Evolutionary conservation across 2,113 vertebrate species (phyloP).

Genomic region (Zeus faber): DNA sequence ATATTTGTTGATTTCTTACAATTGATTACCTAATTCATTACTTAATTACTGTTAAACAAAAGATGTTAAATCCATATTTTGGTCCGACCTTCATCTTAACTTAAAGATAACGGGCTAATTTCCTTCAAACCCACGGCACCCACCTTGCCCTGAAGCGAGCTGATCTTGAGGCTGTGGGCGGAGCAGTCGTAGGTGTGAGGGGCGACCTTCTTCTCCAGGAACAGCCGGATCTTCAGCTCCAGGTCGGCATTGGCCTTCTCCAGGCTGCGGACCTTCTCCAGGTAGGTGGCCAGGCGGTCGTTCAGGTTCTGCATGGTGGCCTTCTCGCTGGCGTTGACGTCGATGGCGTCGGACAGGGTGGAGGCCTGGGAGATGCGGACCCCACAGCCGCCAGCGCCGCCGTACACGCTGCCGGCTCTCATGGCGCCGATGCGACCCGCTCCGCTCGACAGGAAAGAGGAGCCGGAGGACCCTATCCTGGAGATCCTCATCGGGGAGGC

Average conservation of each 20-base stretch:
- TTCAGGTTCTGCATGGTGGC: constrained; percentile 61
- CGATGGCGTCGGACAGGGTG: neutral
- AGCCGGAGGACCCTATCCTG: neutral
- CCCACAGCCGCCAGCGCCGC: constrained; percentile 25
- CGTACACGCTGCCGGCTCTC: constrained; percentile 43
- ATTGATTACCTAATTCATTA: no score
- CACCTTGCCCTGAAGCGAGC: neutral
- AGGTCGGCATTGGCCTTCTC: constrained; percentile 52
- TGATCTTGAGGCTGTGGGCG: constrained; percentile 27
- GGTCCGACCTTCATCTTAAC: no score
- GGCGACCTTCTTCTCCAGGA: constrained; percentile 33
- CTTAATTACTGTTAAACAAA: no score
- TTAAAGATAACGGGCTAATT: no score
- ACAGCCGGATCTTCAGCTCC: constrained; percentile 57
- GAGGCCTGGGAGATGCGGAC: constrained; percentile 23
- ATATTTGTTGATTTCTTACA: no score
- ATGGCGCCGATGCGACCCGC: constrained; percentile 2
- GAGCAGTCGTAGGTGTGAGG: constrained; percentile 16
- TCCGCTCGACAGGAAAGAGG: neutral
- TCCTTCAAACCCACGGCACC: no score
- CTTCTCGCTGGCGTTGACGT: constrained; percentile 43
- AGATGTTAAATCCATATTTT: no score
- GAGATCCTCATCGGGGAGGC: neutral
- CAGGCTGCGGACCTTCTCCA: constrained; percentile 52
- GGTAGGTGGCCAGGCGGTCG: constrained; percentile 58